These are phyloP conservation scores for Plutomurus gul DNA, from an alignment of 1,140 invertebrate species.

Conservation along the genomic window DNA sequence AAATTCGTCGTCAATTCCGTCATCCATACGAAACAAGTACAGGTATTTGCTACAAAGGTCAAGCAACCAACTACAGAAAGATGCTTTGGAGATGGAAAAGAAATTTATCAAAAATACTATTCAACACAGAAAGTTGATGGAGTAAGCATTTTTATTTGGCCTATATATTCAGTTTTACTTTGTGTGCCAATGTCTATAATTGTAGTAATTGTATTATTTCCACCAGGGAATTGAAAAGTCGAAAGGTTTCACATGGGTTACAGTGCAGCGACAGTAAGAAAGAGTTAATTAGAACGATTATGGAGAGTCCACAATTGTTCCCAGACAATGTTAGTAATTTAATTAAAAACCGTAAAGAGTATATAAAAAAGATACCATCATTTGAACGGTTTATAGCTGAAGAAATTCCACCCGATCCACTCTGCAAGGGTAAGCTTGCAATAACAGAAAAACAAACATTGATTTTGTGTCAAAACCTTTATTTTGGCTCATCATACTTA, in stretches of 20 bases:
- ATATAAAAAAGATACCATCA: background rate
- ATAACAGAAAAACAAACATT: too few relatives aligned
- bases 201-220: background rate
- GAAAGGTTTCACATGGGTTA: background rate
- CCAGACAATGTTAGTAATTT: background rate
- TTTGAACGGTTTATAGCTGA: background rate
- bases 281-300: background rate
- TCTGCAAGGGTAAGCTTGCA: background rate
- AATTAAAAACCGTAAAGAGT: background rate
- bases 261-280: background rate
- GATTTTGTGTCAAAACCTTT: background rate
- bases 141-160: background rate
- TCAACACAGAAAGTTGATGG: background rate
- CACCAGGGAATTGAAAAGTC: background rate
- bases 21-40: background rate
- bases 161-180: background rate
- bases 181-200: background rate
- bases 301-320: background rate
- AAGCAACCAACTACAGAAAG: background rate
- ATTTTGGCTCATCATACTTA: background rate
- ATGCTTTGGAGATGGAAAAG: background rate
- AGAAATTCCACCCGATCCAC: background rate
- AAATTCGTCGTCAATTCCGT: background rate
- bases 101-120: background rate
- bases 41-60: background rate